Percentiles rank a stretch among this genome's conserved stretches.
Evolutionary conservation across 2,113 vertebrate genomes (phyloP).

Genomic region (Oryzias javanicus): DNA sequence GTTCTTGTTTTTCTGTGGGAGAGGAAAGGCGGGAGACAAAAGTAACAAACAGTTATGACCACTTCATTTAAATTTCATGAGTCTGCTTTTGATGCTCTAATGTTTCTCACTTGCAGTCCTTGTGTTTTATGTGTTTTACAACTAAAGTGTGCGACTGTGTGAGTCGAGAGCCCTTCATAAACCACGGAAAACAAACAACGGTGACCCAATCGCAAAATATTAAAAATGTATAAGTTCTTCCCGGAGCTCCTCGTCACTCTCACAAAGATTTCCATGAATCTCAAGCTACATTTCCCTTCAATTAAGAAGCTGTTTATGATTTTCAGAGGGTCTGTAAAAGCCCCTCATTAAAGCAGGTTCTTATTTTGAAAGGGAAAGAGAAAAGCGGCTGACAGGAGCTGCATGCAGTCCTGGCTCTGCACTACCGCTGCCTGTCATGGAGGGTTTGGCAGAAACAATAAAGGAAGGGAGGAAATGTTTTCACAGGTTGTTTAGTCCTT

Average conservation of each 20-base stretch:
- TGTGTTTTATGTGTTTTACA: conserved; percentile 26
- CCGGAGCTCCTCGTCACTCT: background rate
- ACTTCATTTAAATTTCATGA: conserved; percentile 16
- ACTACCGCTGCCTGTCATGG: background rate
- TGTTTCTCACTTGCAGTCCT: conserved; percentile 13
- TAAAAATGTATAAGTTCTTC: conserved; percentile 14
- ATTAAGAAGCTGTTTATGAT: conserved; percentile 43
- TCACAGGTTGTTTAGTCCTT: conserved; percentile 24
- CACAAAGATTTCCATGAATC: conserved; percentile 14
- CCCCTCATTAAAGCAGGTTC: conserved; percentile 33
- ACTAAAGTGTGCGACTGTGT: background rate
- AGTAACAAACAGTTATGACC: conserved; percentile 10
- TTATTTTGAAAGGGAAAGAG: conserved; percentile 18
- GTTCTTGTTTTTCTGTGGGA: conserved; percentile 32
- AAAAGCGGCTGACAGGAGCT: conserved; percentile 19
- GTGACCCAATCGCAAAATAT: background rate
- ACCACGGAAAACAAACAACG: conserved; percentile 17
- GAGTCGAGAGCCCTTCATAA: conserved; percentile 24
- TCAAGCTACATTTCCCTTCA: conserved; percentile 36
- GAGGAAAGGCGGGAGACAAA: conserved; percentile 1
- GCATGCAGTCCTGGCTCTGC: background rate
- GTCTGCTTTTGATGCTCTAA: conserved; percentile 4
- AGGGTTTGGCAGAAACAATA: conserved; percentile 24
- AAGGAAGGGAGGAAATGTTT: conserved; percentile 10
- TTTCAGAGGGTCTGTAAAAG: conserved; percentile 47